Evolutionary conservation across 2,113 vertebrate species (phyloP).

Genomic region (Rhinoderma darwinii): DNA sequence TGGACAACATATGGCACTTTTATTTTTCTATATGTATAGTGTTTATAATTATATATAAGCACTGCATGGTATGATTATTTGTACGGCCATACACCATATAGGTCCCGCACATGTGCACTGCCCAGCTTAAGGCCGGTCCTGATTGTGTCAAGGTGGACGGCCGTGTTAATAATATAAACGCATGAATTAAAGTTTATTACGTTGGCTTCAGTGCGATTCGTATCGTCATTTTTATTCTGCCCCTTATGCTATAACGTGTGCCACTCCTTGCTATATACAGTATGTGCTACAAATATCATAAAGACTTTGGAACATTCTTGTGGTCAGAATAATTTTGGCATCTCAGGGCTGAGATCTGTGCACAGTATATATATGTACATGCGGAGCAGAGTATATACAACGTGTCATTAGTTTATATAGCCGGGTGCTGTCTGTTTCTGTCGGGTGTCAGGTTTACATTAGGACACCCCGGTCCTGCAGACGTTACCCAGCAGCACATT

Average conservation of each 20-base stretch:
- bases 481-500: background rate
- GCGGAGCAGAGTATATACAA: background rate
- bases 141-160: too few relatives aligned
- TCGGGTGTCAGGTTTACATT: conserved; percentile 20
- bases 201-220: too few relatives aligned
- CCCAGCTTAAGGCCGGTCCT: too few relatives aligned
- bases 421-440: background rate
- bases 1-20: too few relatives aligned
- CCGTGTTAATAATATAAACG: too few relatives aligned
- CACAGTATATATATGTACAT: background rate
- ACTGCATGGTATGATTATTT: too few relatives aligned
- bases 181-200: too few relatives aligned
- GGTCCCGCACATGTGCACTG: too few relatives aligned
- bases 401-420: conserved; percentile 10
- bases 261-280: background rate
- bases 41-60: too few relatives aligned
- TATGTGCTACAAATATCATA: background rate
- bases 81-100: too few relatives aligned
- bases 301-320: background rate
- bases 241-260: background rate
- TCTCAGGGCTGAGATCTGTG: background rate
- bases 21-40: too few relatives aligned
- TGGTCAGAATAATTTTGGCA: background rate
- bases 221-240: too few relatives aligned
- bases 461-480: background rate